Base-by-base conservation (phyloP, 2,797 vertebrate species). In the Leptoclinus maculatus region DNA sequence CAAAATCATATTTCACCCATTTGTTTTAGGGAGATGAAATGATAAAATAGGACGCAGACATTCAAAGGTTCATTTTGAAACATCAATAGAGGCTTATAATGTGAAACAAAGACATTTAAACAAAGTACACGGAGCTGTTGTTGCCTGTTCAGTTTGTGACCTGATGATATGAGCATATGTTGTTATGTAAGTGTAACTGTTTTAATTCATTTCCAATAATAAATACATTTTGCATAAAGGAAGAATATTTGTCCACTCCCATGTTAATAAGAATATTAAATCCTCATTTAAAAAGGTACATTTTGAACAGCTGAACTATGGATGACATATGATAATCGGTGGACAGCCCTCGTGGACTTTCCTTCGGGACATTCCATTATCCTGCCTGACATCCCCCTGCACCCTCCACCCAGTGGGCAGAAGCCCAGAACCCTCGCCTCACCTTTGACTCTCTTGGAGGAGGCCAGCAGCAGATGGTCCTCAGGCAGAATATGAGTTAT, bases 361-460 rank as follows among this genome's bases (percentile, higher is more conserved):
- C 54, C 54, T 32, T 9, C 2, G 54, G 54, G 54, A 32, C 54
- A 32, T 57, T 57, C 27, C 25, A 17, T 32, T 8, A 17, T 32
- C 25, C 14, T 29, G 59, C n/a, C 59, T 62, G 38, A 21, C 17
- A 27, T 62, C 38, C 38, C 56, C 19, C 17, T 41, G 47, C 4
- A 23, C 57, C 66, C 29, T 79, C 9, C 43, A 70, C 84, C 73
- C 58, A 83, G 65, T 72, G 43, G 72, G 70, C 78, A 57, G 34
- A 38, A 19, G 69, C 10, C 65, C 56, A 63, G 23, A n/a, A 6
- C 13, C 17, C 13, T 4, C 1, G 25, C 3, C 69, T 81, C 93
- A 99, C 98, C 98, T 98, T 99, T 99, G 92, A 99, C 98, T 93
- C 98, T 96, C 94, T 99, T 99, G 36, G 98, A 99, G 41, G 98